Conservation (phyloP, 2,888 invertebrate species). For the Calliphora vomitoria region DNA sequence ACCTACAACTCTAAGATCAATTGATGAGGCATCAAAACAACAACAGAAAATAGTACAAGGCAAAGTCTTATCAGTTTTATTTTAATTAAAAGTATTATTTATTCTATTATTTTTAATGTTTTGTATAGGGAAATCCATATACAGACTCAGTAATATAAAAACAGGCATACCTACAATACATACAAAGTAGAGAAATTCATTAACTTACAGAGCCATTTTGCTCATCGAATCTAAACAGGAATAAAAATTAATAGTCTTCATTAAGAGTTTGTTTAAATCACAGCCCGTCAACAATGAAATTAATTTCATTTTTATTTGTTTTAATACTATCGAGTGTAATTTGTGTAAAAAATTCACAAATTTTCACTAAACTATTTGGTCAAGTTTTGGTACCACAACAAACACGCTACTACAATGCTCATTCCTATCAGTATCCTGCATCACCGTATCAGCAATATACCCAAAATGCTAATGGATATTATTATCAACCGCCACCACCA, state of each 20-base stretch:
- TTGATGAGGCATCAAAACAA: slow-evolving; percentile 13
- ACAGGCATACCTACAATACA: slow-evolving; percentile 3
- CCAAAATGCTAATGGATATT: slow-evolving; percentile 62
- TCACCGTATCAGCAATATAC: slow-evolving; percentile 48
- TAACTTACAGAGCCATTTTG: neutral
- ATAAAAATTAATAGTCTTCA: slow-evolving; percentile 37
- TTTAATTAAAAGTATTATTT: neutral
- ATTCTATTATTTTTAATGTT: neutral
- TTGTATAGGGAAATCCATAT: neutral
- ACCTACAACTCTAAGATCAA: slow-evolving; percentile 41
- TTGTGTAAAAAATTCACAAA: slow-evolving; percentile 18
- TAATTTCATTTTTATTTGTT: slow-evolving; percentile 6
- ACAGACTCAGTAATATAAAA: slow-evolving; percentile 2
- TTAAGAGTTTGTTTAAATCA: slow-evolving; percentile 13
- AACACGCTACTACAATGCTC: slow-evolving; percentile 70
- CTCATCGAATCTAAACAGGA: slow-evolving; percentile 5
- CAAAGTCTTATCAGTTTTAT: slow-evolving; percentile 49
- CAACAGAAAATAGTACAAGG: slow-evolving; percentile 56
- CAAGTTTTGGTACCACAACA: slow-evolving; percentile 31
- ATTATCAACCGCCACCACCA: slow-evolving; percentile 50
- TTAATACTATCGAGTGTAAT: slow-evolving; percentile 14
- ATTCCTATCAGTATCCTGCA: slow-evolving; percentile 66
- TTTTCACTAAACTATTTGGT: slow-evolving; percentile 34
- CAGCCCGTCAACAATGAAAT: slow-evolving; percentile 53
- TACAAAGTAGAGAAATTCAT: neutral